Base-by-base conservation (phyloP, 1,140 invertebrate species). In the Charaxes varanes region DNA sequence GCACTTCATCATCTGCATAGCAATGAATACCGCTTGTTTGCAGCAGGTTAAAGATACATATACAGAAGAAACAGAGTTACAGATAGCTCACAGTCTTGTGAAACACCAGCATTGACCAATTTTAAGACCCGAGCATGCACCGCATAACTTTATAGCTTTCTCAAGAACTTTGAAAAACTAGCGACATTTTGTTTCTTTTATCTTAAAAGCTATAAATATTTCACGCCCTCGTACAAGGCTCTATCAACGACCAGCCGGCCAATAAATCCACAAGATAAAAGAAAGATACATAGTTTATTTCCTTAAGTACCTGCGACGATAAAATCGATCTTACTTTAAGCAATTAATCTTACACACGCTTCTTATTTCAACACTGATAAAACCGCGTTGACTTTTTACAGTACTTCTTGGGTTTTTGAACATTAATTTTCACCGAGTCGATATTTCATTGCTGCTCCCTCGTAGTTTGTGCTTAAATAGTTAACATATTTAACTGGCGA, bases 251-350 rank as follows among this genome's bases (percentile, higher is more conserved):
- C 56, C 46, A 60, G 33, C 57, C 59, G 62, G 50, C 47, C 60
- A 62, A 81, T 78, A 81, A 81, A 80, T 80, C 59, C 50, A 45
- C 42, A 53, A 78, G 73, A 77, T 78, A 72, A 76, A 81, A 68
- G 73, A 63, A 63, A 63, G 63, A 73, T 74, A 70, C 64, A 48
- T 65, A 59, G 72, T 72, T 69, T 76, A 81, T 73, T 67, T 71
- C 74, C 65, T 71, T 80, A 74, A 68, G 53, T 68, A 77, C 63
- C 53, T 64, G 56, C 54, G 45, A 55, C 59, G 44, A 74, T 59
- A 64, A 71, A 77, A 60, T 57, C 78, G 66, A 78, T 76, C 66
- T 68, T 54, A 67, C 53, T 43, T 59, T 69, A 61, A 53, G 36
- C 63, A 63, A 78, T 81, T 77, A 78, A 79, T 79, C 69, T 73